Base-by-base conservation (phyloP, 2,113 vertebrate genomes). In the Larimichthys polyactis region DNA sequence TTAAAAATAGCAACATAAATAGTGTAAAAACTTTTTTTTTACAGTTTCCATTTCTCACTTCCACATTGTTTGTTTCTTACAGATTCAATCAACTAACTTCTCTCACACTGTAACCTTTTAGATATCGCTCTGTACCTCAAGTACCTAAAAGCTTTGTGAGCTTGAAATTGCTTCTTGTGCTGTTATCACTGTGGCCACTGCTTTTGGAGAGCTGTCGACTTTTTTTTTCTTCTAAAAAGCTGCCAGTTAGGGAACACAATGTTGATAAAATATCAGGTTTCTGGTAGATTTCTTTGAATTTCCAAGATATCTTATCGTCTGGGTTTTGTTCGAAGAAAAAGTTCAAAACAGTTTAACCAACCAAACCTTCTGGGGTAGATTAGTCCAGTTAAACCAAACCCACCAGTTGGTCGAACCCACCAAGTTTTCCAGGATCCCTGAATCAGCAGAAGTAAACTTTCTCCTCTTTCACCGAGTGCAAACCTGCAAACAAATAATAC, bases 401-500 rank as follows among this genome's bases (percentile, higher is more conserved):
- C 51, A 58, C 5, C 27, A 19, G 12, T 15, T 36, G 32, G 32
- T 8, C 7, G 32, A 36, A 6, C 32, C 17, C 60, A 57, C 7
- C 27, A 66, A 49, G 40, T 49, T 48, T 59, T 15, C 43, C 17
- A 49, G 62, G 58, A 49, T 46, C 29, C 57, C 44, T 22, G 19
- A 49, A 48, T n/a, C 14, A 20, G n/a, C 11, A 24, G 71, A 9
- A 12, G 29, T 15, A 52, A n/a, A 57, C 49, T 19, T 17, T 29
- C 32, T 60, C 20, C 51, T 20, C 16, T 36, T 43, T 71, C 32
- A 49, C 60, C 58, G 63, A 63, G 11, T 77, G 17, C 65, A 77
- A 78, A 51, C 65, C 43, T 52, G 32, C 62, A 63, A 71, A 69
- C 75, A 86, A 71, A 81, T 66, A 66, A 43, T 27, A 11, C 3